A percentile compares a stretch with the other conserved stretches of the same genome.
phyloP scores from a whole-genome alignment of 2,113 vertebrate species.

The Dendropsophus ebraccatus region DNA sequence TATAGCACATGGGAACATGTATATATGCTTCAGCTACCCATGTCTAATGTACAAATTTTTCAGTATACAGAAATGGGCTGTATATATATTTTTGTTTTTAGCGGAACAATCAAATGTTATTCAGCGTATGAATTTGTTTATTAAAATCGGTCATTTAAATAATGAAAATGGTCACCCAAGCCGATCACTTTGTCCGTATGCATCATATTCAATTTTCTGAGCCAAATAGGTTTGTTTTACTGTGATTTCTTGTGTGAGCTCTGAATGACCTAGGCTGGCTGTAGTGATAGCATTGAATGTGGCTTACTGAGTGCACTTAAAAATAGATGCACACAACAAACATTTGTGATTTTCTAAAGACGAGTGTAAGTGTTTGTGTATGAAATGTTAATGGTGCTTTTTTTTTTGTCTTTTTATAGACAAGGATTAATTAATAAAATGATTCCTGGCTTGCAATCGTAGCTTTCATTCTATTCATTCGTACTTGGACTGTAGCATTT shows the following conservation, averaged over 20 bases:
- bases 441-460: slow-evolving; percentile 11
- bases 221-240: slow-evolving; percentile 21
- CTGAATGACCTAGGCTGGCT: slow-evolving; percentile 42
- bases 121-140: slow-evolving; percentile 53
- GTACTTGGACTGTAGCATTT: background rate
- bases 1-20: background rate
- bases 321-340: background rate
- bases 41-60: slow-evolving; percentile 26
- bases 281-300: slow-evolving; percentile 22
- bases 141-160: slow-evolving; percentile 47
- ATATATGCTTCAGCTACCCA: slow-evolving; percentile 20
- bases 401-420: slow-evolving; percentile 18
- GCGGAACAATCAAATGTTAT: slow-evolving; percentile 51
- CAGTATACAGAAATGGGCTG: slow-evolving; percentile 16
- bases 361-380: slow-evolving; percentile 20
- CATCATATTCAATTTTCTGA: slow-evolving; percentile 9
- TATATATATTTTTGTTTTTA: slow-evolving; percentile 55
- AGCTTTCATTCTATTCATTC: background rate
- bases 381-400: slow-evolving; percentile 35
- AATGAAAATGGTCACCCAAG: slow-evolving; percentile 30
- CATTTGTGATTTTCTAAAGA: slow-evolving; percentile 26
- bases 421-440: slow-evolving; percentile 33
- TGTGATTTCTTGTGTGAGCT: slow-evolving; percentile 17
- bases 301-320: slow-evolving; percentile 10
- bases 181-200: slow-evolving; percentile 10